Evolutionary conservation across 2,888 invertebrate species (phyloP), one percentile per base, ranked within the genome.

Genomic region (Drosophila sordidula): DNA sequence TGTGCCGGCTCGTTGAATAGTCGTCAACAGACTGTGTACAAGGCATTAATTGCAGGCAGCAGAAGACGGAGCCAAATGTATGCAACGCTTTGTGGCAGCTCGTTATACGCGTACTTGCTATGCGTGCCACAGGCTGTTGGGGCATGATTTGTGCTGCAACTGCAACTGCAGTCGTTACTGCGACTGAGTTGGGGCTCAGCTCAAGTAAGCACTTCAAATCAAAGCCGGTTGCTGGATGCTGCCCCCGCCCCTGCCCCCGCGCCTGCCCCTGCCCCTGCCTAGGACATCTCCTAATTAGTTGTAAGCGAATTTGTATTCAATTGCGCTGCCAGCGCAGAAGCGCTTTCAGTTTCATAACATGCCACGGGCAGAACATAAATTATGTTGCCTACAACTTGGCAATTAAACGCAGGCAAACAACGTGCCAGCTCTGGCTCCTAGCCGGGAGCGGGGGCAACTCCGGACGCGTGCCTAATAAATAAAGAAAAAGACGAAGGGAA

Each of bases 381-480:
- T 88, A 83, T 83, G 75, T 79, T 87, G 77, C 88, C 86, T 75
- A 68, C 85, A 85, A 81, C 79, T 81, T 84, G 85, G 82, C 82
- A 82, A 82, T 82, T 87, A 82, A 87, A 61, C 68, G 63, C 65
- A 54, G 52, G 50, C 47, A 29, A 51, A 47, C 57, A 62, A 52
- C 32, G 45, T 57, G 25, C 34, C 22, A 8, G 39, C 25, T 12
- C 14, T 29, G 32, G 39, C 1, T n/a, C 22, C 11, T 25, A 16
- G 12, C 18, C 11, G n/a, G 4, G 9, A 8, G 1, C 18, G 32
- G 26, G 41, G 44, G 9, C 26, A 18, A 4, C 12, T 29, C 25
- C 38, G n/a, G 39, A 44, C 71, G 54, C 71, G 74, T 59, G 67
- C 54, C 67, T 5, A 12, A 4, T 11, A 34, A 34, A 34, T 6